A percentile compares a stretch with the other conserved stretches of the same genome.
These are phyloP conservation scores for Dinomys branickii DNA, from an alignment of 2,113 vertebrate genomes.

Conservation along the genomic window DNA sequence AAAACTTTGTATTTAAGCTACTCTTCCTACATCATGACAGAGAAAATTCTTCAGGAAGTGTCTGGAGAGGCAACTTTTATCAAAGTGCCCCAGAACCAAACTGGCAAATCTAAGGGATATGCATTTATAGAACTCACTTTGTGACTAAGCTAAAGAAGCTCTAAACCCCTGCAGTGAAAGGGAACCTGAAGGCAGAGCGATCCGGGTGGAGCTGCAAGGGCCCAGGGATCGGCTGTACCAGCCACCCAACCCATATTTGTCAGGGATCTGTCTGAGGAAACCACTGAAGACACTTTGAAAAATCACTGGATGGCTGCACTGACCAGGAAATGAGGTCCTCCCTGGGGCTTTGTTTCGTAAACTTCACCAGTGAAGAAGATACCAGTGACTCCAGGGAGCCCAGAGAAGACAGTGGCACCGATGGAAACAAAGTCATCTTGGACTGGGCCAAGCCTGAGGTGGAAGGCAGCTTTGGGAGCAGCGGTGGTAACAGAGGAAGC, in stretches of 20 bases:
- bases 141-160: neutral
- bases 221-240: slow-evolving; percentile 80
- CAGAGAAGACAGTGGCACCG: neutral
- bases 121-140: neutral
- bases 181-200: neutral
- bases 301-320: slow-evolving; percentile 89
- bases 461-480: slow-evolving; percentile 66
- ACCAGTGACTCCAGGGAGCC: neutral
- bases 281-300: slow-evolving; percentile 90
- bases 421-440: neutral
- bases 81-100: neutral
- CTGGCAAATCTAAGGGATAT: neutral
- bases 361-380: slow-evolving; percentile 94
- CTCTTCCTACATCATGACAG: neutral
- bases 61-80: neutral
- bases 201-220: slow-evolving; percentile 84
- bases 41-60: neutral
- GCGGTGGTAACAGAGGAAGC: slow-evolving; percentile 87
- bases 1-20: slow-evolving; percentile 94
- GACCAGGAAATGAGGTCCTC: slow-evolving; percentile 95
- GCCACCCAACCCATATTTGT: slow-evolving; percentile 94
- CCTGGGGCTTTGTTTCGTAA: slow-evolving; percentile 96
- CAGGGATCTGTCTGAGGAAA: slow-evolving; percentile 95
- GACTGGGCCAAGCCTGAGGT: neutral
- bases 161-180: neutral